Conservation (phyloP, 1,140 invertebrate genomes). For the fruit fly (Drosophila melanogaster) region Release_6_plus_ISO1_MT NT_033779.5:6550001-6550500, state of each 20-base stretch:
- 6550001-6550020: conserved; percentile 26
- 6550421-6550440: not conserved
- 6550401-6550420: not conserved
- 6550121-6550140: conserved; percentile 76
- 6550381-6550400: not conserved
- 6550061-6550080: conserved; percentile 51
- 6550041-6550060: conserved; percentile 39
- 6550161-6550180: conserved; percentile 76
- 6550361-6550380: conserved; percentile 10
- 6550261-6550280: conserved; percentile 19
- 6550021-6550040: conserved; percentile 24
- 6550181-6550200: conserved; percentile 61
- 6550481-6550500: conserved; percentile 40
- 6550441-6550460: not conserved
- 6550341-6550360: no score
- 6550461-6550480: conserved; percentile 8
- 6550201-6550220: conserved; percentile 20
- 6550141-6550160: conserved; percentile 74
- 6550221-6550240: conserved; percentile 69
- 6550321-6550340: conserved; percentile 59
- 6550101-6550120: conserved; percentile 53
- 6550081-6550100: conserved; percentile 79
- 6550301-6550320: conserved; percentile 61
- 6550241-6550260: conserved; percentile 78
- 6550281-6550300: conserved; percentile 15